Evolutionary conservation across 2,888 invertebrate genomes (phyloP).

Genomic region (Acleris sparsana): DNA sequence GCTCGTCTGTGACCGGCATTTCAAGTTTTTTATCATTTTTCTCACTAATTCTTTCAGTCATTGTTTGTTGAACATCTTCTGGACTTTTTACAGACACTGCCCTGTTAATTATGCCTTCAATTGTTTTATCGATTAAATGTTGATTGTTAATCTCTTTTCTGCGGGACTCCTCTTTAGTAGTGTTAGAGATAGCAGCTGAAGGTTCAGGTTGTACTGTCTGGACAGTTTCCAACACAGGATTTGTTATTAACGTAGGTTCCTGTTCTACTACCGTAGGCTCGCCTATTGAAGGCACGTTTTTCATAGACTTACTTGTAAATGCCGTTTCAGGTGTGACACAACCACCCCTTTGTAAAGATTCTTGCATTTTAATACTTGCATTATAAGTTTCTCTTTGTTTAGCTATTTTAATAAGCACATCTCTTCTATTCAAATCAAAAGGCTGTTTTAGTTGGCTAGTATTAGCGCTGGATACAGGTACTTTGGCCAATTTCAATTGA

Average conservation of each 20-base stretch:
- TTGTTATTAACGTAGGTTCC: slow-evolving; percentile 40
- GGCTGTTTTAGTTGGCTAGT: slow-evolving; percentile 75
- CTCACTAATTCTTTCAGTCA: slow-evolving; percentile 42
- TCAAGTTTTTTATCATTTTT: slow-evolving; percentile 44
- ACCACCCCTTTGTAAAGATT: slow-evolving; percentile 53
- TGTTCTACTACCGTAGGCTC: slow-evolving; percentile 42
- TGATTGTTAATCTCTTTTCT: slow-evolving; percentile 67
- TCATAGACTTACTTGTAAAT: slow-evolving; percentile 53
- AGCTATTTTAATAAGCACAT: slow-evolving; percentile 74
- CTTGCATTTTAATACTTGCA: slow-evolving; percentile 59
- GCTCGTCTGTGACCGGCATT: slow-evolving; percentile 43
- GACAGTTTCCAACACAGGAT: slow-evolving; percentile 40
- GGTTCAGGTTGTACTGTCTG: slow-evolving; percentile 35
- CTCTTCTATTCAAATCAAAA: slow-evolving; percentile 75
- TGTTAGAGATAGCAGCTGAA: slow-evolving; percentile 32
- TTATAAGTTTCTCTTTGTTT: slow-evolving; percentile 67
- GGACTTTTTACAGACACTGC: slow-evolving; percentile 52
- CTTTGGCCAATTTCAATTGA: slow-evolving; percentile 71
- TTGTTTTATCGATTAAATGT: slow-evolving; percentile 73
- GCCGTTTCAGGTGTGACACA: slow-evolving; percentile 58
- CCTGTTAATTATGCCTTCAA: slow-evolving; percentile 73
- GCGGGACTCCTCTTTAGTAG: slow-evolving; percentile 50
- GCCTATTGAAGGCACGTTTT: slow-evolving; percentile 45
- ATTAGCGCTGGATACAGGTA: slow-evolving; percentile 57
- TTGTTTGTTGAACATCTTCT: slow-evolving; percentile 48